phyloP scores from a whole-genome alignment of 1,140 invertebrate genomes.

The Aphaenogaster floridana region DNA sequence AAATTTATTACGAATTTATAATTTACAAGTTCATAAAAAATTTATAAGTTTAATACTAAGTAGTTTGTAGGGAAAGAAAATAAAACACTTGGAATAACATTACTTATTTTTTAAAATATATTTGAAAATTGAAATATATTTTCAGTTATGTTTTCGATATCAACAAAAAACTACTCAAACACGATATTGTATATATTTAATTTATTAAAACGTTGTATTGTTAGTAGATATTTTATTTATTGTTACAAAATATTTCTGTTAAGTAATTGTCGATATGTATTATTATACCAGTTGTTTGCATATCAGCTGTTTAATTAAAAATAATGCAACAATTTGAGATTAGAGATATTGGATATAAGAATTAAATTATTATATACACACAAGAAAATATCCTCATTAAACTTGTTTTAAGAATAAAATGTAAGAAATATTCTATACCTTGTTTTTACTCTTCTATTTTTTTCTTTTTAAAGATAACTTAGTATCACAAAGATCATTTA shows the following conservation, averaged over 20 bases:
- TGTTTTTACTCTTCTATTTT: too few species aligned
- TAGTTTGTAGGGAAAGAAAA: background rate
- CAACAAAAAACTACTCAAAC: background rate
- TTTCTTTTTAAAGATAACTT: too few species aligned
- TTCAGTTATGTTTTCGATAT: background rate
- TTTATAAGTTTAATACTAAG: background rate
- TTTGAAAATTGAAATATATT: background rate
- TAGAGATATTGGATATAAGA: too few species aligned
- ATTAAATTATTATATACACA: too few species aligned
- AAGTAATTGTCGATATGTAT: background rate
- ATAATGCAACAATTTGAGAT: background rate
- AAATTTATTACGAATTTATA: background rate
- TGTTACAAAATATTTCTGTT: background rate
- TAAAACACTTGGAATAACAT: background rate
- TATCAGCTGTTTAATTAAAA: background rate
- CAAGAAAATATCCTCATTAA: too few species aligned
- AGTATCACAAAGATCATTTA: too few species aligned
- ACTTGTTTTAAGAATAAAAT: too few species aligned
- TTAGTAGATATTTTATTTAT: background rate
- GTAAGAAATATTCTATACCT: too few species aligned
- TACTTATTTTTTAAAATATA: background rate
- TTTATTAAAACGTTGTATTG: background rate
- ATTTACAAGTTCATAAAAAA: background rate
- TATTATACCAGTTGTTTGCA: background rate
- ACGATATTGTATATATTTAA: background rate